Conservation (phyloP, 2,113 vertebrate genomes). For the Microcebus griseorufus region DNA sequence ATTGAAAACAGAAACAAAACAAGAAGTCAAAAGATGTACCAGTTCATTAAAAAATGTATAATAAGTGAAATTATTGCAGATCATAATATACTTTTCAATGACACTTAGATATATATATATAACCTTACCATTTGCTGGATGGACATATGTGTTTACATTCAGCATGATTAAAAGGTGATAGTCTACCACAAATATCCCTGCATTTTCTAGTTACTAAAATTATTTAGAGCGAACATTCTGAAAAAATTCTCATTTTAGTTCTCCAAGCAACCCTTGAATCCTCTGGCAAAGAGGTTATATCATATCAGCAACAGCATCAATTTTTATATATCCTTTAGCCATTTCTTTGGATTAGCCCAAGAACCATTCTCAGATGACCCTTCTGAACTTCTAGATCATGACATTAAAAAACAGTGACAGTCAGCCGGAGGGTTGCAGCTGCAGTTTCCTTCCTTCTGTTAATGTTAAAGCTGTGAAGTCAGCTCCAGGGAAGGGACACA, state of each 20-base stretch:
- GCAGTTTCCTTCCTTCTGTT: background rate
- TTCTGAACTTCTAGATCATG: slow-evolving; percentile 37
- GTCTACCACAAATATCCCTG: background rate
- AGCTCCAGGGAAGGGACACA: background rate
- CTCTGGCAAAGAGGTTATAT: background rate
- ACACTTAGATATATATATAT: too few species aligned
- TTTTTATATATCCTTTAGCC: background rate
- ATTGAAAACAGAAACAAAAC: background rate
- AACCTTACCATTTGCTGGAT: background rate
- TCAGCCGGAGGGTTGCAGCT: background rate
- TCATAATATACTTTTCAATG: background rate
- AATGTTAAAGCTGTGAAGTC: background rate
- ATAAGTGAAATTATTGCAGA: background rate
- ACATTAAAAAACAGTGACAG: slow-evolving; percentile 60
- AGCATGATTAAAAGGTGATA: background rate
- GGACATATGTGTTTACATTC: background rate
- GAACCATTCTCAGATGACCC: slow-evolving; percentile 35
- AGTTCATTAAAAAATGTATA: background rate
- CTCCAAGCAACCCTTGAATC: background rate
- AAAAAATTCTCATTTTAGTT: background rate
- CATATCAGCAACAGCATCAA: background rate
- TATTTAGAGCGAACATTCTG: background rate
- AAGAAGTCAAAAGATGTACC: background rate
- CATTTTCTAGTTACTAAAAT: background rate
- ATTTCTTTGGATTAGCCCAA: slow-evolving; percentile 35